Percentiles rank a stretch among this genome's conserved stretches.
These are phyloP conservation scores for Gadopsis marmoratus DNA, from an alignment of 2,797 vertebrate species.

Conservation along the genomic window DNA sequence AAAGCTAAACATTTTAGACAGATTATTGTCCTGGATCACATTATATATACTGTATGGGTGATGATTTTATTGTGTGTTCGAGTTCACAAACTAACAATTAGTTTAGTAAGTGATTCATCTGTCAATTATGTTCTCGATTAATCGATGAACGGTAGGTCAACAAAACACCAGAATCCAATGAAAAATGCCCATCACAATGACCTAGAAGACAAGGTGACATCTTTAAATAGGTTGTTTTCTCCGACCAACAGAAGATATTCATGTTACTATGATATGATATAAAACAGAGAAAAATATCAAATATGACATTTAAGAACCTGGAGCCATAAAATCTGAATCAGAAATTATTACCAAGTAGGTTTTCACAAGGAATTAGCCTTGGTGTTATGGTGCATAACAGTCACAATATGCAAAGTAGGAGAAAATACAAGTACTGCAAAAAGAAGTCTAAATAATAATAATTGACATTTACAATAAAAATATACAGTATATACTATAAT, in stretches of 20 bases:
- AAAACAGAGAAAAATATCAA: not conserved
- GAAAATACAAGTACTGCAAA: not conserved
- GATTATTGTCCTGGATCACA: not conserved
- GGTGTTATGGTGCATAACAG: not conserved
- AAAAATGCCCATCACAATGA: not conserved
- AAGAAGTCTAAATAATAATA: not conserved
- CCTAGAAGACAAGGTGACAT: not conserved
- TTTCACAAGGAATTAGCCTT: not conserved
- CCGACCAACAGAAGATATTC: not conserved
- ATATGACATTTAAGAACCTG: not conserved
- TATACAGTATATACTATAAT: not conserved
- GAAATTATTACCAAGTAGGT: not conserved
- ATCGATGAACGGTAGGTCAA: not conserved
- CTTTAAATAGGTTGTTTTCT: not conserved
- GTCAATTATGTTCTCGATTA: not conserved
- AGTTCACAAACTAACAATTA: not conserved
- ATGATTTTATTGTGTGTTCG: not conserved
- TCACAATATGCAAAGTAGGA: not conserved
- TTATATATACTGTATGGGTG: too few relatives aligned
- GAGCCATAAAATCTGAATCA: not conserved
- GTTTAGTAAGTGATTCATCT: not conserved
- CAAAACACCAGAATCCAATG: not conserved
- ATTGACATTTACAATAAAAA: not conserved
- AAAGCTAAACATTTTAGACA: not conserved
- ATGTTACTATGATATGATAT: not conserved